Conservation (phyloP, 1,140 invertebrate genomes). For the Coelopa frigida region DNA sequence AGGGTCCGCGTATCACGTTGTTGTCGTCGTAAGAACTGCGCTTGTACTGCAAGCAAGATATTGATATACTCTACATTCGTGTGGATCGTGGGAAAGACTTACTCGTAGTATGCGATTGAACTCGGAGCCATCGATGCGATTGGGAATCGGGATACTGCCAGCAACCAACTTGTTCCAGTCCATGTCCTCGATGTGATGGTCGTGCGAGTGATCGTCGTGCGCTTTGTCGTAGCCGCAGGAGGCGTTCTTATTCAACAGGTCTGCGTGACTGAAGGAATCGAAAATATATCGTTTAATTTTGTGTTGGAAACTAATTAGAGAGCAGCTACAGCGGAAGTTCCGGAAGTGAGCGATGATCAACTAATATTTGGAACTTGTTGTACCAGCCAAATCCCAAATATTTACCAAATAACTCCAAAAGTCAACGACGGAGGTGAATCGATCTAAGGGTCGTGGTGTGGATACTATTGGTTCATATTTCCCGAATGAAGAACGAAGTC, state of each 20-base stretch:
- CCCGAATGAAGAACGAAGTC: too few species aligned
- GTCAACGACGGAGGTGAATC: too few species aligned
- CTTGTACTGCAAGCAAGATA: conserved; percentile 53
- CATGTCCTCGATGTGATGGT: conserved; percentile 17
- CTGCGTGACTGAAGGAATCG: conserved; percentile 54
- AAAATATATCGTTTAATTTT: too few species aligned
- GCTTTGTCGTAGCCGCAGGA: conserved; percentile 57
- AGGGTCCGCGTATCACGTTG: conserved; percentile 66
- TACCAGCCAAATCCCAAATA: too few species aligned
- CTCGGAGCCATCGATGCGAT: conserved; percentile 37
- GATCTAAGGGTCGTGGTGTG: too few species aligned
- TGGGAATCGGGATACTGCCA: conserved; percentile 13
- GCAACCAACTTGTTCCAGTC: conserved; percentile 4
- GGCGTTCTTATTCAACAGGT: conserved; percentile 57
- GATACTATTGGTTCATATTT: too few species aligned
- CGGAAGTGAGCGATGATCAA: too few species aligned
- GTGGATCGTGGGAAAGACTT: conserved; percentile 16
- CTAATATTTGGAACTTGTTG: too few species aligned
- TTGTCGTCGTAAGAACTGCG: conserved; percentile 49
- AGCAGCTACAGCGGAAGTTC: too few species aligned
- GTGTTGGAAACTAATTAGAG: too few species aligned
- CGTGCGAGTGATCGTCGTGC: conserved; percentile 17
- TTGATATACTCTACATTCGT: not conserved
- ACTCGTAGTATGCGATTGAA: conserved; percentile 50
- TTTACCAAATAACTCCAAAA: too few species aligned